Percentiles rank a stretch among this genome's conserved stretches.
Evolutionary conservation across 2,888 invertebrate genomes (phyloP).

Genomic region (Limnephilus auricula): DNA sequence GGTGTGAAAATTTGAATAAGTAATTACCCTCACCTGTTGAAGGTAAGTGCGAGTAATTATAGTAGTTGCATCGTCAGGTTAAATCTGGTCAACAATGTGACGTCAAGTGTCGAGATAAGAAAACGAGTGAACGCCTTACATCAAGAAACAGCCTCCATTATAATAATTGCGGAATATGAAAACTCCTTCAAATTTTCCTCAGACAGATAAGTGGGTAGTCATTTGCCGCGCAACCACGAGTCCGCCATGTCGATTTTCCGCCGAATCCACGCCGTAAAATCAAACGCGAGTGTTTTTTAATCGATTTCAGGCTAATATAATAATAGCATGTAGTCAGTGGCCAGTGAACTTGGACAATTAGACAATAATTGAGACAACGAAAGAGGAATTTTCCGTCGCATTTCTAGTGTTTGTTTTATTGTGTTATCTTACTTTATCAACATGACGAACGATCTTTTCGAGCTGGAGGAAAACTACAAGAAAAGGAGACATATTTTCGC

Average conservation of each 20-base stretch:
- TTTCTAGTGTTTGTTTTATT: conserved; percentile 36
- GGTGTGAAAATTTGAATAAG: background rate
- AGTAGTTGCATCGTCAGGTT: conserved; percentile 22
- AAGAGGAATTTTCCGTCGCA: conserved; percentile 30
- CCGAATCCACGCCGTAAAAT: conserved; percentile 28
- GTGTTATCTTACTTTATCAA: conserved; percentile 47
- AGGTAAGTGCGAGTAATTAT: background rate
- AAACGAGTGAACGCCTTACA: background rate
- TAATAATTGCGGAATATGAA: conserved; percentile 23
- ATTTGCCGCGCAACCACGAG: conserved; percentile 27
- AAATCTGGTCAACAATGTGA: conserved; percentile 43
- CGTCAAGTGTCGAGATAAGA: conserved; percentile 45
- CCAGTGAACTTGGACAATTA: conserved; percentile 8
- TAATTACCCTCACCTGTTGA: background rate
- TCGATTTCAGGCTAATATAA: conserved; percentile 4
- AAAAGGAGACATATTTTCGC: conserved; percentile 49
- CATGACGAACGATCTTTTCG: conserved; percentile 60
- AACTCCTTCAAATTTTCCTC: conserved; percentile 21
- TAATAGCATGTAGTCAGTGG: conserved; percentile 12
- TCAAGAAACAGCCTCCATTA: conserved; percentile 35
- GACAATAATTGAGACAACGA: background rate
- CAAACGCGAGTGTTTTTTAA: conserved; percentile 30
- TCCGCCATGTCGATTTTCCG: conserved; percentile 24
- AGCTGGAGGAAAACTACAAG: conserved; percentile 53
- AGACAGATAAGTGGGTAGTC: background rate